Evolutionary conservation across 2,113 vertebrate genomes (phyloP).

Genomic region (Tragelaphus imberbis): DNA sequence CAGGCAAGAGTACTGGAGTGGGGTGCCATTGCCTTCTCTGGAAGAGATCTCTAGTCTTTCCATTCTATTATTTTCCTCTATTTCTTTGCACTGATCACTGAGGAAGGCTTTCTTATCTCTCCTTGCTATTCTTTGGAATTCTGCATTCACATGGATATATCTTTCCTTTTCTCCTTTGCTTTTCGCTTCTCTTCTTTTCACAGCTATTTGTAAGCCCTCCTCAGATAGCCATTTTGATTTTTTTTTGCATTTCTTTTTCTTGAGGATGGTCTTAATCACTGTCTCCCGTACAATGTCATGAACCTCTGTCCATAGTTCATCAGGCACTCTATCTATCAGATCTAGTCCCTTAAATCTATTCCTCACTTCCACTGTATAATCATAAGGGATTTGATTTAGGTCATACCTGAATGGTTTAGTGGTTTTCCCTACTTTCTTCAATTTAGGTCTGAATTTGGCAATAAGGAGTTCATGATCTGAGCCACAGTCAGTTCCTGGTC

Average conservation of each 20-base stretch:
- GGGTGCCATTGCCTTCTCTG: too few relatives aligned
- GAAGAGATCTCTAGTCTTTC: neutral
- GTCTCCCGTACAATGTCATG: neutral
- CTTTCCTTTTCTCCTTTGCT: neutral
- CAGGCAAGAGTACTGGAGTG: too few relatives aligned
- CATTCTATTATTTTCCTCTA: neutral
- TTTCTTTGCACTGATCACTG: neutral
- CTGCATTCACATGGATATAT: neutral
- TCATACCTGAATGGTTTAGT: neutral
- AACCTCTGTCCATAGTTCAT: rapidly evolving
- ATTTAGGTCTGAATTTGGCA: neutral
- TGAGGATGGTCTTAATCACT: neutral
- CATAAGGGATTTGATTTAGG: neutral
- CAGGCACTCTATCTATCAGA: neutral
- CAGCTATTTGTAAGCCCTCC: neutral
- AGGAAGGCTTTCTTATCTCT: neutral
- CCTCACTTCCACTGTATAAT: neutral
- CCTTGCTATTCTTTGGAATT: neutral
- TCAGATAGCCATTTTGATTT: neutral
- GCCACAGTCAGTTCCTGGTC: neutral
- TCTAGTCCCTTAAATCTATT: neutral
- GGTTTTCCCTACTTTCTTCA: neutral
- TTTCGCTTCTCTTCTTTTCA: neutral
- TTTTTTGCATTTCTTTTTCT: neutral
- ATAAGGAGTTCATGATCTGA: neutral